These are phyloP conservation scores for Megaceryle alcyon DNA, from an alignment of 2,797 vertebrate species.

Conservation along the genomic window DNA sequence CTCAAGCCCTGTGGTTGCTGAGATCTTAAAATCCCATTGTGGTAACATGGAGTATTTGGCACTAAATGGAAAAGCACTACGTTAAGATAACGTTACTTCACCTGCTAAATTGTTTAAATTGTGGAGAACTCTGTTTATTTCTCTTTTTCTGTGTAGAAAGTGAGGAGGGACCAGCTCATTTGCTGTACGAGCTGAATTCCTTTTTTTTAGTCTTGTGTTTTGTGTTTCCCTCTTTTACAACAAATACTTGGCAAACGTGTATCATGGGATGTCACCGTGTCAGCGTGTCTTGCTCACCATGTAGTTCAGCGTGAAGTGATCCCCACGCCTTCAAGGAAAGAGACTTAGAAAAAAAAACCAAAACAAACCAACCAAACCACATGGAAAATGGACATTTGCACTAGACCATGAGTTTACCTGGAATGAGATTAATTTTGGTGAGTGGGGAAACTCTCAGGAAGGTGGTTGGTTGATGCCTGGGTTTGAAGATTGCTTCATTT, in stretches of 20 bases:
- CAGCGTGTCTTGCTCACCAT: background rate
- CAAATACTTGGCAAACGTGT: background rate
- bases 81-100: background rate
- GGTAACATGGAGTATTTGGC: background rate
- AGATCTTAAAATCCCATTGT: background rate
- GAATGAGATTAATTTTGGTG: background rate
- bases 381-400: background rate
- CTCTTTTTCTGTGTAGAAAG: background rate
- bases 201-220: background rate
- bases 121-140: background rate
- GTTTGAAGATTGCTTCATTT: background rate
- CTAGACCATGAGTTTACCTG: background rate
- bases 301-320: background rate
- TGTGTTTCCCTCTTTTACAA: background rate
- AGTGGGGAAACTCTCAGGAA: background rate
- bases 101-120: background rate
- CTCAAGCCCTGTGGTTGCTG: accelerated
- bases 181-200: background rate
- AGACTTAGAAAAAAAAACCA: background rate
- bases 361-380: background rate
- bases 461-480: background rate
- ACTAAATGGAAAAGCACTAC: background rate
- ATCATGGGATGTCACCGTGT: background rate
- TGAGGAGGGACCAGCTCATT: background rate
- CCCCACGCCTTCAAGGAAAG: background rate